Base-by-base conservation (phyloP, 2,113 vertebrate genomes). In the Misgurnus anguillicaudatus region DNA sequence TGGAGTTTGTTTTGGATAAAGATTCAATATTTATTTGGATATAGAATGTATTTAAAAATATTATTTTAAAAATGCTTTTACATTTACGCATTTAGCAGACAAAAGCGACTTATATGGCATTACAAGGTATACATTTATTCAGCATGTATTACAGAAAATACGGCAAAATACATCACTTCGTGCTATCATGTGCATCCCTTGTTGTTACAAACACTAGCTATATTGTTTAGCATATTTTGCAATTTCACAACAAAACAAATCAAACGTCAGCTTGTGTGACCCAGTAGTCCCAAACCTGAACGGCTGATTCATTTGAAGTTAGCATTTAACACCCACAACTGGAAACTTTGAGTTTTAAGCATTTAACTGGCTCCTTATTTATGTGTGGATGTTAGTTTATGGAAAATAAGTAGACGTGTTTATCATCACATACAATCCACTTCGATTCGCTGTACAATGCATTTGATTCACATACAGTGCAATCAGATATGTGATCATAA, bases 361-460 rank as follows among this genome's bases (percentile, higher is more conserved):
- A 47, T 58, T 57, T 3, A 69, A 14, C 21, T 58, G 24, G 21
- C 19, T 60, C 53, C 41, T 55, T 51, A 45, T 4, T 38, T 60
- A 4, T 14, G 16, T 24, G 16, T 38, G 61, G 45, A 2, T 10
- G n/a, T 42, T 66, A 53, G 31, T 74, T 63, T 14, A 3, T 80
- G 78, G 68, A 82, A 85, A 77, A 36, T 78, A 9, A 11, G 24
- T 71, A 48, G 58, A 77, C 5, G 11, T 31, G 9, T 55, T 10
- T 61, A 8, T 41, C 24, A 31, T n/a, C 72, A 11, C 14, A 47
- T 5, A 75, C 62, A 17, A 72, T 58, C 24, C 9, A 9, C 58
- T 75, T 62, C 62, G 72, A 47, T 62, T 48, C 16, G 39, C 38
- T 62, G 21, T 62, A 31, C 48, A n/a, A 14, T 36, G 21, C 0